A percentile compares a stretch with the other conserved stretches of the same genome.
Evolutionary conservation across 1,140 invertebrate genomes (phyloP).

Genomic region (Panagrolaimus sp.): DNA sequence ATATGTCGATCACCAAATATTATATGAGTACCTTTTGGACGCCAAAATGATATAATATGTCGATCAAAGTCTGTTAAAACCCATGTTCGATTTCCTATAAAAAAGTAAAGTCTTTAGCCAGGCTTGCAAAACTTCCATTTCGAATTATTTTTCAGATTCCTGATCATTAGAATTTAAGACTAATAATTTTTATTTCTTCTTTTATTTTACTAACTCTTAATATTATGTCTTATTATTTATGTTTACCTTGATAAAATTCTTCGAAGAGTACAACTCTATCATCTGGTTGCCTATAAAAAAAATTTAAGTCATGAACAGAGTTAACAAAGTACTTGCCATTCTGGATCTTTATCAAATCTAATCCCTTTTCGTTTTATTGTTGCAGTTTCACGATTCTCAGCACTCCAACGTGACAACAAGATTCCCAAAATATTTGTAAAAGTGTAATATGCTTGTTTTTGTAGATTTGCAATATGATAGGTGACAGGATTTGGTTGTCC

Average conservation of each 20-base stretch:
- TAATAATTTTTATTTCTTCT: no score
- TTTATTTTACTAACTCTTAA: no score
- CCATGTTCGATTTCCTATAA: conserved; percentile 49
- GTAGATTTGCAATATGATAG: conserved; percentile 32
- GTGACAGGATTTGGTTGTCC: conserved; percentile 27
- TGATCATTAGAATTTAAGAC: no score
- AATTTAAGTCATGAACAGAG: no score
- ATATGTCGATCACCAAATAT: conserved; percentile 49
- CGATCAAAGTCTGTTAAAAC: conserved; percentile 47
- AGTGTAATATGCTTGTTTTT: conserved; percentile 44
- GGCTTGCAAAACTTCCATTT: no score
- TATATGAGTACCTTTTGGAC: conserved; percentile 39
- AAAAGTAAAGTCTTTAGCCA: no score
- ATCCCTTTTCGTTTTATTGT: conserved; percentile 32
- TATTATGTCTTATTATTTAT: no score
- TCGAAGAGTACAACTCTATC: conserved; percentile 48
- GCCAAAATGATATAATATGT: conserved; percentile 41
- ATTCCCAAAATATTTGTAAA: conserved; percentile 34
- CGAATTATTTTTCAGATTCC: no score
- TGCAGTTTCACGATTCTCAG: conserved; percentile 19
- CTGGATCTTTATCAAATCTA: conserved; percentile 46
- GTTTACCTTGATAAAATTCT: conserved; percentile 34
- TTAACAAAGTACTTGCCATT: no score
- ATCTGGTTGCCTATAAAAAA: no score
- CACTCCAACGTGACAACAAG: conserved; percentile 33